A percentile compares a stretch with the other conserved stretches of the same genome.
Evolutionary conservation across 2,113 vertebrate species (phyloP).

Genomic region (Phainopepla nitens): DNA sequence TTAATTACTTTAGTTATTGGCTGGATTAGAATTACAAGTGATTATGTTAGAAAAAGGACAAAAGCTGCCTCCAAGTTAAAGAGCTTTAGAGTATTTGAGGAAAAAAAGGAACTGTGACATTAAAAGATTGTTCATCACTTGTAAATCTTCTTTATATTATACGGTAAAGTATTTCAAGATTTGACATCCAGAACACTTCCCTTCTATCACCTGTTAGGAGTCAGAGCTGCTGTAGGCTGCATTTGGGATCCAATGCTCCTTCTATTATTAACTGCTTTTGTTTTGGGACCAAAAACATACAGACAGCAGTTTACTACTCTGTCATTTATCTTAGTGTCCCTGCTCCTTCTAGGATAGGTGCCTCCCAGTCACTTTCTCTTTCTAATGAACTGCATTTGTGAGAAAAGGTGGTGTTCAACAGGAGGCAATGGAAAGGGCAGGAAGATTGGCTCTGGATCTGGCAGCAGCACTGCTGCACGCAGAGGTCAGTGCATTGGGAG

Average conservation of each 20-base stretch:
- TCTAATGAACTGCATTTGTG: background rate
- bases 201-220: background rate
- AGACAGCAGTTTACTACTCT: background rate
- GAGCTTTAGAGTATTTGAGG: background rate
- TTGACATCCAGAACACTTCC: background rate
- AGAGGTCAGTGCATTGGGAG: background rate
- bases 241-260: background rate
- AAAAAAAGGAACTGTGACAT: background rate
- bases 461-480: background rate
- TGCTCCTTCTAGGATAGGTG: background rate
- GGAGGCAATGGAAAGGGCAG: background rate
- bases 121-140: background rate
- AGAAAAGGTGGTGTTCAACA: background rate
- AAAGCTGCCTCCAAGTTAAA: background rate
- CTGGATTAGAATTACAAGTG: background rate
- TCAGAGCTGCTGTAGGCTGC: background rate
- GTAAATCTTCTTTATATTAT: background rate
- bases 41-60: background rate
- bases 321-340: background rate
- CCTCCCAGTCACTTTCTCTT: background rate
- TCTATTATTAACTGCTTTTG: background rate
- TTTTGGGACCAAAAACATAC: background rate
- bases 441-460: background rate
- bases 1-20: background rate
- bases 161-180: background rate